A percentile compares a stretch with the other conserved stretches of the same genome.
Evolutionary conservation across 1,140 invertebrate species (phyloP).

Genomic region (Agrilus planipennis): DNA sequence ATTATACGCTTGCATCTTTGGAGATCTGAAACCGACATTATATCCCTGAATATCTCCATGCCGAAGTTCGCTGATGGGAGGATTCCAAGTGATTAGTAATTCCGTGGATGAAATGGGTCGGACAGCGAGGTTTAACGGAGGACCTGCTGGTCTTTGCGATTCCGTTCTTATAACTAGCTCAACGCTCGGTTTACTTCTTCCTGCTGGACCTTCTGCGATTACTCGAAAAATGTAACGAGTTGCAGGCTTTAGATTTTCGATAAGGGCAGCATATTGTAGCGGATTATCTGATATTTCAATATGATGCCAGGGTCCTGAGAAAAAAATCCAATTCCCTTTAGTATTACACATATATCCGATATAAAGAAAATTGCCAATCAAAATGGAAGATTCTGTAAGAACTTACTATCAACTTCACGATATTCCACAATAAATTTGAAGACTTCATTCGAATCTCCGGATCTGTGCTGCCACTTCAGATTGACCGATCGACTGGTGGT

Average conservation of each 20-base stretch:
- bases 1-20: conserved; percentile 42
- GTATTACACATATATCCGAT: too few species aligned
- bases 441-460: conserved; percentile 53
- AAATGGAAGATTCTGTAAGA: too few species aligned
- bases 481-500: conserved; percentile 57
- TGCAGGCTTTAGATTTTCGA: conserved; percentile 64
- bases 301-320: conserved; percentile 48
- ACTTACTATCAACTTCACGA: conserved; percentile 47
- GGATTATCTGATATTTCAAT: conserved; percentile 51
- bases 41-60: conserved; percentile 53
- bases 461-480: conserved; percentile 63
- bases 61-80: conserved; percentile 51
- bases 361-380: too few species aligned
- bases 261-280: conserved; percentile 44
- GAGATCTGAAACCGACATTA: conserved; percentile 38
- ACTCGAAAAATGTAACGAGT: conserved; percentile 64
- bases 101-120: conserved; percentile 62
- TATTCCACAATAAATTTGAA: conserved; percentile 64
- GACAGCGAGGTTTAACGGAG: conserved; percentile 55
- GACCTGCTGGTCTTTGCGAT: conserved; percentile 64
- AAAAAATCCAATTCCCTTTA: too few species aligned
- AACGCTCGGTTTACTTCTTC: conserved; percentile 57
- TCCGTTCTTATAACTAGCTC: conserved; percentile 57
- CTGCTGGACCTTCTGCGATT: conserved; percentile 63
- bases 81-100: conserved; percentile 64